Evolutionary conservation across 2,797 vertebrate genomes (phyloP).

Genomic region (Sylvia borin): DNA sequence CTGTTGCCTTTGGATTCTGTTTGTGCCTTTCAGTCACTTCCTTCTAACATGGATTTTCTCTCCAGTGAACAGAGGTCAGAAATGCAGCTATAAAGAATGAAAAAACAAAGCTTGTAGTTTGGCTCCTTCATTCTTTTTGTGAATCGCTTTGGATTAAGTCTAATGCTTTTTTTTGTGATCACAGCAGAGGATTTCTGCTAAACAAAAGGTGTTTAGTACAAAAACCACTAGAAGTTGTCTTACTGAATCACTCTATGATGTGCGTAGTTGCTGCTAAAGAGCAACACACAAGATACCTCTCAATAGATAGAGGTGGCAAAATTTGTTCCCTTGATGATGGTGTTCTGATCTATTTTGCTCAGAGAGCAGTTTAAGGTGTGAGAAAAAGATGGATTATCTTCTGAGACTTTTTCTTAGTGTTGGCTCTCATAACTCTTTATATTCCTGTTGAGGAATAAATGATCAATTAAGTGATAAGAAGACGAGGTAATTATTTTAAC

Average conservation of each 20-base stretch:
- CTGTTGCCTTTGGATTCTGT: neutral
- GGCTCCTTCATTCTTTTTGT: neutral
- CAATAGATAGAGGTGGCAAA: neutral
- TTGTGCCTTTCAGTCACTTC: neutral
- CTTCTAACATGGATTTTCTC: neutral
- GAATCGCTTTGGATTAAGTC: neutral
- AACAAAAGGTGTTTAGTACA: neutral
- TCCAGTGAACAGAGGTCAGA: neutral
- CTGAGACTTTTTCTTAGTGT: neutral
- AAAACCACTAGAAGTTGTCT: neutral
- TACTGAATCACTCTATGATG: neutral
- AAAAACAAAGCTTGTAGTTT: neutral
- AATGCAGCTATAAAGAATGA: neutral
- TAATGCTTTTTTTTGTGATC: neutral
- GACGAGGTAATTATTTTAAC: slow-evolving; percentile 4
- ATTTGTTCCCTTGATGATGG: neutral
- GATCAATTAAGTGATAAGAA: slow-evolving; percentile 1
- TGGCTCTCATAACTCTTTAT: neutral
- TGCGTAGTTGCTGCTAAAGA: neutral
- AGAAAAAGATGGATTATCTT: neutral
- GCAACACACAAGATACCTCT: neutral
- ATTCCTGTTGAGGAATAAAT: neutral
- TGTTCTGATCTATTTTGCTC: neutral
- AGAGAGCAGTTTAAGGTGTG: neutral
- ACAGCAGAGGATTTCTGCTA: neutral